Percentiles rank a stretch among this genome's conserved stretches.
Conservation (phyloP, 1,140 invertebrate species). For the Diachasmimorpha longicaudata region DNA sequence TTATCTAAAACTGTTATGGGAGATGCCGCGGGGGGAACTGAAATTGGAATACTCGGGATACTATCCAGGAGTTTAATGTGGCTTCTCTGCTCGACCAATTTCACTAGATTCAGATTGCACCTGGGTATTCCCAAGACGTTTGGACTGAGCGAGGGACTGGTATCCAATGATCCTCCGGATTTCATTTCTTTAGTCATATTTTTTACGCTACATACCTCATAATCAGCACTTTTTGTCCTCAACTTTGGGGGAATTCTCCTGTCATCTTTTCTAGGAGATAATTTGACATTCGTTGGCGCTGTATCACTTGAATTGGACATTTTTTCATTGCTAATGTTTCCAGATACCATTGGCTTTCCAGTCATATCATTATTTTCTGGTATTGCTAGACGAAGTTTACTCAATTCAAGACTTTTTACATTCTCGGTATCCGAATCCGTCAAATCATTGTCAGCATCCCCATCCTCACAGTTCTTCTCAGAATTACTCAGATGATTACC, state of each 20-base stretch:
- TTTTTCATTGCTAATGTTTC: constrained; percentile 55
- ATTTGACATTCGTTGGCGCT: constrained; percentile 71
- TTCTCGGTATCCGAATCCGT: constrained; percentile 49
- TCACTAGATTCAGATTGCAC: constrained; percentile 56
- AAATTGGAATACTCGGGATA: constrained; percentile 53
- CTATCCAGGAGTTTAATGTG: constrained; percentile 57
- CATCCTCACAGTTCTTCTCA: constrained; percentile 13
- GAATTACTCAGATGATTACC: not conserved
- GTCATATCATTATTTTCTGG: constrained; percentile 19
- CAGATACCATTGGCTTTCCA: not conserved
- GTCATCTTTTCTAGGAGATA: constrained; percentile 66
- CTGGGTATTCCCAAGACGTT: constrained; percentile 44
- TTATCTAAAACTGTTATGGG: not conserved
- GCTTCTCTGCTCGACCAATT: constrained; percentile 51
- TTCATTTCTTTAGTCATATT: constrained; percentile 27
- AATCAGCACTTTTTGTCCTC: constrained; percentile 51
- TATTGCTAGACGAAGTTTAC: not conserved
- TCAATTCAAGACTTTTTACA: constrained; percentile 59
- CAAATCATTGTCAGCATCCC: constrained; percentile 25
- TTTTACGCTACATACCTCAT: constrained; percentile 43
- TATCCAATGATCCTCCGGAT: constrained; percentile 24
- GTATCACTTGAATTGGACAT: constrained; percentile 31
- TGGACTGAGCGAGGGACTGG: constrained; percentile 31
- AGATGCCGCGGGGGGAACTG: constrained; percentile 23
- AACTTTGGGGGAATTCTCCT: constrained; percentile 45